Evolutionary conservation across 53 echinoderm and acorn worm species (phyloP).

Genomic region (Hippasteria phrygiana): DNA sequence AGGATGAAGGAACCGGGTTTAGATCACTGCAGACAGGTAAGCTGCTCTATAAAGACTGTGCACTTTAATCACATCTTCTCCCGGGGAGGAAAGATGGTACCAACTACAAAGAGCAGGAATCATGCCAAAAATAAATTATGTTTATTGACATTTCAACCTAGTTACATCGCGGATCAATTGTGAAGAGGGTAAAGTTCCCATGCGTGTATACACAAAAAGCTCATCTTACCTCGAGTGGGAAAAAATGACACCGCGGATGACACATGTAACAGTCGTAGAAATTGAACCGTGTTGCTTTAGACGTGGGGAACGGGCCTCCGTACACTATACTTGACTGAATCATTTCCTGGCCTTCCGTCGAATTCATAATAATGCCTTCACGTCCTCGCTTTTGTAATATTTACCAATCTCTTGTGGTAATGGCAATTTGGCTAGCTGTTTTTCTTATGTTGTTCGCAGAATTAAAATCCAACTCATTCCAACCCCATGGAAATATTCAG

Average conservation of each 20-base stretch:
- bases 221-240: neutral
- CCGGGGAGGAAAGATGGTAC: neutral
- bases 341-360: neutral
- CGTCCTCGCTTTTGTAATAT: conserved; percentile 20
- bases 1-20: neutral
- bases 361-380: neutral
- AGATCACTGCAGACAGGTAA: conserved; percentile 4
- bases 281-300: conserved; percentile 1
- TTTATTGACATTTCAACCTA: conserved; percentile 21
- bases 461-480: neutral
- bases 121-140: conserved; percentile 18
- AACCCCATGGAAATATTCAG: neutral
- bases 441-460: neutral
- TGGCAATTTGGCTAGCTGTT: neutral
- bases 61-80: neutral
- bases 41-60: neutral
- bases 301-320: neutral
- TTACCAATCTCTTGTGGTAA: neutral
- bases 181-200: neutral
- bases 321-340: neutral
- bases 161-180: neutral
- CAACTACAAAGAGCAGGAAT: conserved; percentile 3
- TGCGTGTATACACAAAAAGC: neutral
- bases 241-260: neutral
- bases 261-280: conserved; percentile 47